phyloP scores from a whole-genome alignment of 2,888 invertebrate genomes.

The Ferdinandea cuprea region DNA sequence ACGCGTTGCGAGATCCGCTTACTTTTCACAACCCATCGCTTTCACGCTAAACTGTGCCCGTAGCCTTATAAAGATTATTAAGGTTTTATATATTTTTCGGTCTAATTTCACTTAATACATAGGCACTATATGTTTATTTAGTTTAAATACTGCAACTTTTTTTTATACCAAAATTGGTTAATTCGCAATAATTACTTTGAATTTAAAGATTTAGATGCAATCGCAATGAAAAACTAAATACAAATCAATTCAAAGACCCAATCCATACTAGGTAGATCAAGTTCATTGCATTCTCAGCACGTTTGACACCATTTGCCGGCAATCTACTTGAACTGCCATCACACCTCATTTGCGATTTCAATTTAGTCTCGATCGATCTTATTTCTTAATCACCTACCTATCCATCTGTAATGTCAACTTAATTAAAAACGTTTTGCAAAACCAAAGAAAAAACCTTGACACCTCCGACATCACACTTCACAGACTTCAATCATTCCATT shows the following conservation, averaged over 20 bases:
- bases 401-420: slow-evolving; percentile 57
- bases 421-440: slow-evolving; percentile 40
- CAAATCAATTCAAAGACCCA: neutral
- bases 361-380: slow-evolving; percentile 12
- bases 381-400: slow-evolving; percentile 36
- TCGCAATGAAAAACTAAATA: too few relatives aligned
- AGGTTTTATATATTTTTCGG: too few relatives aligned
- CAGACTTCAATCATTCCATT: slow-evolving; percentile 21
- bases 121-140: too few relatives aligned
- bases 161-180: too few relatives aligned
- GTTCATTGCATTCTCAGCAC: slow-evolving; percentile 2
- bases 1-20: too few relatives aligned
- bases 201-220: too few relatives aligned
- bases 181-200: too few relatives aligned
- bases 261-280: neutral
- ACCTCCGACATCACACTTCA: slow-evolving; percentile 36
- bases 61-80: too few relatives aligned
- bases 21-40: too few relatives aligned
- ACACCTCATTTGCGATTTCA: slow-evolving; percentile 12
- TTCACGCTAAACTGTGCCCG: too few relatives aligned
- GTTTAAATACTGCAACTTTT: too few relatives aligned
- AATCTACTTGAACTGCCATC: slow-evolving; percentile 19
- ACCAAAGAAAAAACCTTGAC: slow-evolving; percentile 40
- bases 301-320: neutral
- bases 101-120: too few relatives aligned